Evolutionary conservation across 2,113 vertebrate species (phyloP).

Genomic region (Cheirogaleus medius): DNA sequence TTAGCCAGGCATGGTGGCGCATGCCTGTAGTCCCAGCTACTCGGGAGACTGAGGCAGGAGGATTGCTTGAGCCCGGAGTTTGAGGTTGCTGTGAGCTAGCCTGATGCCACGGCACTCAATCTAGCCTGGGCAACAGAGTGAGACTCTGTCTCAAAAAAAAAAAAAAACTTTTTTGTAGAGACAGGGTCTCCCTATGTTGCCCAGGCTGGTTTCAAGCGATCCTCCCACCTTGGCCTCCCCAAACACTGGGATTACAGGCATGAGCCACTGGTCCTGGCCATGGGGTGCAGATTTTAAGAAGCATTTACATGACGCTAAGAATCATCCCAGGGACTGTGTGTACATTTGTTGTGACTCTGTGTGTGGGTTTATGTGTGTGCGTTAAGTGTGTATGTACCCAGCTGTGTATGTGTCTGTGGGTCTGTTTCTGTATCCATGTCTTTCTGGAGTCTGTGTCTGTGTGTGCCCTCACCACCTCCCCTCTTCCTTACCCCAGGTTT

Average conservation of each 20-base stretch:
- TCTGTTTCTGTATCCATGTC: not conserved
- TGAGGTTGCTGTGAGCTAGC: too few species aligned
- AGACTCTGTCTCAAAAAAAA: too few species aligned
- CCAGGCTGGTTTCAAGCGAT: not conserved
- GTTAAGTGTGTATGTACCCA: not conserved
- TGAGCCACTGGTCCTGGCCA: too few species aligned
- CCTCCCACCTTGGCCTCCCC: too few species aligned
- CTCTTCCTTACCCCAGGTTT: not conserved
- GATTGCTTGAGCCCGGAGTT: too few species aligned
- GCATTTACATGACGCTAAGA: not conserved
- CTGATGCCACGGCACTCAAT: too few species aligned
- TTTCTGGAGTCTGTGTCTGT: not conserved
- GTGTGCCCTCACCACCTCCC: not conserved
- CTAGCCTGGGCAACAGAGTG: too few species aligned
- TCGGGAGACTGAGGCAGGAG: too few species aligned
- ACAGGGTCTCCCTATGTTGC: not conserved
- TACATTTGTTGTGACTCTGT: not conserved
- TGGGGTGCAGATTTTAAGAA: not conserved
- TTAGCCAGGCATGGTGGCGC: too few species aligned
- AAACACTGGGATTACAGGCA: too few species aligned
- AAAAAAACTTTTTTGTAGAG: too few species aligned
- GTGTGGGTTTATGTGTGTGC: not conserved
- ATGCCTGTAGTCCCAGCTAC: too few species aligned
- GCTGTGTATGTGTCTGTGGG: not conserved
- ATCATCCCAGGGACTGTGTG: not conserved